Evolutionary conservation across 2,888 invertebrate species (phyloP).

Genomic region (Acanthosepion esculentum): DNA sequence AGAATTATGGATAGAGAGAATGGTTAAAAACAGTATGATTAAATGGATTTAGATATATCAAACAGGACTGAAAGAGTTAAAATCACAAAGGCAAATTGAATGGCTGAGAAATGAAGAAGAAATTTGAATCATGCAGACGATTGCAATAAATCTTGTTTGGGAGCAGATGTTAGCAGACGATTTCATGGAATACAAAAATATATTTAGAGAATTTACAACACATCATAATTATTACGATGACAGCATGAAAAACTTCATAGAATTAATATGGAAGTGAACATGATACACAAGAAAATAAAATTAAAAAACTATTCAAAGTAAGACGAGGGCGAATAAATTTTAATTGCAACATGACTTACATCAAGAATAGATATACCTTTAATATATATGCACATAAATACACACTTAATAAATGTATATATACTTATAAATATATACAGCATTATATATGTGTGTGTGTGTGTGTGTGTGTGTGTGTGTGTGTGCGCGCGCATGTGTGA

Average conservation of each 20-base stretch:
- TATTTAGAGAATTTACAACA: background rate
- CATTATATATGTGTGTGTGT: no score
- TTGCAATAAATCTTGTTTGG: background rate
- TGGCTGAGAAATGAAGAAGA: background rate
- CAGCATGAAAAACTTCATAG: no score
- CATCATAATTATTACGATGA: background rate
- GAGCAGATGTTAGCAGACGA: background rate
- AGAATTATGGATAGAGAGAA: background rate
- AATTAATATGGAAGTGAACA: no score
- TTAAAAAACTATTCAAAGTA: no score
- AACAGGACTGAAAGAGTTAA: background rate
- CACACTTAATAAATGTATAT: background rate
- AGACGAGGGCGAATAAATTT: no score
- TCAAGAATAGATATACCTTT: no score
- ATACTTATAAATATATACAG: no score
- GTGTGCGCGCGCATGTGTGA: no score
- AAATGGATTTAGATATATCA: background rate
- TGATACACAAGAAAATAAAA: no score
- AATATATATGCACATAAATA: background rate
- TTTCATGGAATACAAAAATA: background rate
- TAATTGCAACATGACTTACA: no score
- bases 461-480: no score
- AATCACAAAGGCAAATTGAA: background rate
- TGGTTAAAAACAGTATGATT: background rate
- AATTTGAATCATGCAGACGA: background rate